Base-by-base conservation (phyloP, 2,888 invertebrate species). In the Laspeyria flexula region DNA sequence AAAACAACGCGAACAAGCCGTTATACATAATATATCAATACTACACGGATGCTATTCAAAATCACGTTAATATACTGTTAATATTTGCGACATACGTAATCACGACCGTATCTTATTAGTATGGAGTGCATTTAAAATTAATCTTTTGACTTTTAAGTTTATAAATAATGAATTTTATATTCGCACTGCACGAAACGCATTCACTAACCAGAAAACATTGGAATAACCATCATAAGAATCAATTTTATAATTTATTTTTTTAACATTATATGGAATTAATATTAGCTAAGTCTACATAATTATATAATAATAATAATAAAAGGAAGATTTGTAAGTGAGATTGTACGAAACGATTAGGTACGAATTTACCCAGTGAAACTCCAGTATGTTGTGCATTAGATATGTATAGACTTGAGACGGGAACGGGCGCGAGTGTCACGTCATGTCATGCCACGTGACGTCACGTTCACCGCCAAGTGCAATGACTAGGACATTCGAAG, bases 191-290 rank as follows among this genome's bases (percentile, higher is more conserved):
- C 50, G 54, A 68, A 71, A 71, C 58, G 61, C 63, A 71, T 74
- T 87, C 86, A 86, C 87, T 87, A 86, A 88, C 86, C 86, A 79
- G 82, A 82, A 75, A 79, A 77, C 54, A 71, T 83, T 81, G 85
- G 82, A 85, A 86, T 83, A 80, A 79, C 77, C 81, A 75, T 85
- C 81, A 86, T 86, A 85, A 85, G 83, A 86, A 81, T 79, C 63
- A 67, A 75, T 78, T 77, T 72, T 63, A 75, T 73, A 76, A 72
- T 68, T 71, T 60, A 53, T 65, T 50, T 52, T 66, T 69, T 61
- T n/a, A n/a, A 65, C 41, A 49, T 66, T 55, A 65, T 63, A 58
- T 64, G 65, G 69, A 72, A 72, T 73, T 68, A 62, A 62, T 46
- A 60, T 51, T 61, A 58, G 51, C 70, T 79, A 78, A 60, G 60